These are phyloP conservation scores for Rhinogobius similis DNA, from an alignment of 2,113 vertebrate genomes.

Conservation along the genomic window DNA sequence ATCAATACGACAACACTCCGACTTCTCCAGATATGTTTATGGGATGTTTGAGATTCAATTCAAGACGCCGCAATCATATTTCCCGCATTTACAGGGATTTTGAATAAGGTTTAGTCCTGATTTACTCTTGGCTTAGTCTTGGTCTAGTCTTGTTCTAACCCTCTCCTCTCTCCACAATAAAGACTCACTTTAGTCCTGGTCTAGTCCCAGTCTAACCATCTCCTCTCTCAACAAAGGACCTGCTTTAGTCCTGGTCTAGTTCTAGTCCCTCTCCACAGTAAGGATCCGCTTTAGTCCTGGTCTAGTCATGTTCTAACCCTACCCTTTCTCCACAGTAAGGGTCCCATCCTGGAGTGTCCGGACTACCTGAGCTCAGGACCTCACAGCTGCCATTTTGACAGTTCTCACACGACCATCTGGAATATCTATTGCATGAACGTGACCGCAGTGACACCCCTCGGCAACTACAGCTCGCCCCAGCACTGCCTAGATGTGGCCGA, in stretches of 20 bases:
- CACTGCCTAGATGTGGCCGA: constrained; percentile 79
- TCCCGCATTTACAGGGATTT: no score
- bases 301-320: neutral
- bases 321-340: constrained; percentile 43
- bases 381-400: constrained; percentile 79
- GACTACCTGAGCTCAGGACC: constrained; percentile 68
- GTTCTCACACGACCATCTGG: constrained; percentile 75
- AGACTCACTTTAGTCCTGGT: neutral
- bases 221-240: no score
- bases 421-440: constrained; percentile 77
- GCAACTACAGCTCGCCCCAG: constrained; percentile 65
- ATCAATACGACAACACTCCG: no score
- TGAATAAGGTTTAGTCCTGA: neutral
- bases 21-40: no score
- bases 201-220: neutral
- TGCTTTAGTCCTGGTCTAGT: neutral
- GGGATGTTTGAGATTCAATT: no score
- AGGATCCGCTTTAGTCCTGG: neutral
- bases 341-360: constrained; percentile 65
- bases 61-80: no score
- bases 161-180: no score
- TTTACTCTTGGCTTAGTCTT: no score
- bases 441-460: constrained; percentile 48
- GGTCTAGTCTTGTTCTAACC: no score
- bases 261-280: neutral